Base-by-base conservation (phyloP, 2,113 vertebrate species). In the Oryzias melastigma region DNA sequence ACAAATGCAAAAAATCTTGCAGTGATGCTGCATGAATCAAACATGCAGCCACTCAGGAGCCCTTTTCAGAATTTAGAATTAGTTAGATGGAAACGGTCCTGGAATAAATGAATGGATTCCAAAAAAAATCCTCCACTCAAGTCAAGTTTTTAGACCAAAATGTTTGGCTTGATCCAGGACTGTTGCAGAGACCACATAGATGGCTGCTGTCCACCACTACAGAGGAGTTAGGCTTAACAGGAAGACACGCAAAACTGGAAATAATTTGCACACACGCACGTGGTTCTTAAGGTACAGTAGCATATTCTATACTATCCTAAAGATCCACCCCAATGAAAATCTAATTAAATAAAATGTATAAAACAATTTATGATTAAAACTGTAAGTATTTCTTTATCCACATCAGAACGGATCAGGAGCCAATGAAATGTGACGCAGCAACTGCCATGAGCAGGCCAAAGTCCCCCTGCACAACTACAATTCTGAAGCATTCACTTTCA, bases 91-190 rank as follows among this genome's bases (percentile, higher is more conserved):
- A 45, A 61, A 63, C 10, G 41, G 45, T 52, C 45, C 42, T 73
- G 58, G 29, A 68, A 80, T 27, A 58, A 29, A 20, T 56, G 24
- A 68, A 44, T 13, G 5, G 1, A 65, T 35, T 64, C 59, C 66
- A 72, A 61, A 59, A 35, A 10, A 59, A 61, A 20, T 58, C 52
- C 44, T 51, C 74, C 61, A 52, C 18, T 79, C 60, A 65, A 73
- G 43, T 58, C 68, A 48, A 42, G 12, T 73, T 75, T 68, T 65
- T 52, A 45, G 45, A 51, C 68, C 43, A 51, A 72, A 58, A 40
- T 56, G 43, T 56, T 76, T 80, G 48, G 73, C 65, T 53, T 68
- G 41, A 7, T 58, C 20, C 57, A 29, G 1, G 5, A 40, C 20
- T 51, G 59, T 47, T 53, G 65, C 46, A 54, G 40, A 64, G 10